These are phyloP conservation scores for Toxostoma redivivum DNA, from an alignment of 2,113 vertebrate genomes.

Conservation along the genomic window DNA sequence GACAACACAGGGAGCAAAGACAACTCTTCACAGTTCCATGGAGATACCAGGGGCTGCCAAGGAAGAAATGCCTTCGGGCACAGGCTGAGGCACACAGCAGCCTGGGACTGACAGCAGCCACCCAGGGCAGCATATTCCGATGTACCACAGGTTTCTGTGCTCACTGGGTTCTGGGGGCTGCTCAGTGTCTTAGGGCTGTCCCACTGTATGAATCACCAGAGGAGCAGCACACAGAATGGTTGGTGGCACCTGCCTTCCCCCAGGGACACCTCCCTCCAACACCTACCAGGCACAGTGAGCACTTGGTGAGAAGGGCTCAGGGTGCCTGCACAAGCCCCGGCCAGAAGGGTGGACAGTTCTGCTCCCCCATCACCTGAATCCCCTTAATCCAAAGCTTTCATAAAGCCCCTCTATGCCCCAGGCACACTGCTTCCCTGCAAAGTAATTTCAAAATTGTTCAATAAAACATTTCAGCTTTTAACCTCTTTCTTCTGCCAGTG, in stretches of 20 bases:
- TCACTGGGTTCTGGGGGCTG: fast-evolving
- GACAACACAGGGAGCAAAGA: background rate
- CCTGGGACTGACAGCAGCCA: background rate
- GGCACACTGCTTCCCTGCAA: background rate
- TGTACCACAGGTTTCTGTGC: background rate
- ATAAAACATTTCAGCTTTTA: background rate
- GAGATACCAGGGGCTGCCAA: background rate
- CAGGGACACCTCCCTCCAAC: background rate
- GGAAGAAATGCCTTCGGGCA: background rate
- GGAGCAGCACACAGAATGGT: fast-evolving
- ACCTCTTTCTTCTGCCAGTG: background rate
- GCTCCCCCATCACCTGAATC: background rate
- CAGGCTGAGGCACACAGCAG: background rate
- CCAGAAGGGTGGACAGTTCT: background rate
- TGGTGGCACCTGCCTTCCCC: background rate
- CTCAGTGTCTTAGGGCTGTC: background rate
- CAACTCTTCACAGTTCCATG: background rate
- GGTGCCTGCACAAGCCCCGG: background rate
- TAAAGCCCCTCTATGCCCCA: background rate
- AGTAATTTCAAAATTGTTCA: background rate
- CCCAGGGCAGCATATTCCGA: fast-evolving
- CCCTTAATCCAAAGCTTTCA: background rate
- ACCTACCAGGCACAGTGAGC: fast-evolving
- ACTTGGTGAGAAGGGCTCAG: background rate
- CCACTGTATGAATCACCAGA: fast-evolving